Evolutionary conservation across 2,888 invertebrate species (phyloP).

Genomic region (Taphrorychus bicolor): DNA sequence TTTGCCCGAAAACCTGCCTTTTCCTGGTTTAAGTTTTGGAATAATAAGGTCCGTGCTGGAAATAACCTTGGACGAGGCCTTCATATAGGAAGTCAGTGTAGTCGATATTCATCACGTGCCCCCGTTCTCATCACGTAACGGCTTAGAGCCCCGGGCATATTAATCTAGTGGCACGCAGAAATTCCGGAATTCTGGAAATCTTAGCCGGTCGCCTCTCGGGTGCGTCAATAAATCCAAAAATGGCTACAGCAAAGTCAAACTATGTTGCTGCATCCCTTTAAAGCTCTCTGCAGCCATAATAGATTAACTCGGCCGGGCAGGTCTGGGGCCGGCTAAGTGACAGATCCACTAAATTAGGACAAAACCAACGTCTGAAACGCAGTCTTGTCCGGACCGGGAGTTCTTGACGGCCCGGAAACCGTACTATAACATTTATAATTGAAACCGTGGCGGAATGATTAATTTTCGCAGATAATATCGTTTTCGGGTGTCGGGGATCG

Average conservation of each 20-base stretch:
- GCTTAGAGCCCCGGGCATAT: conserved; percentile 48
- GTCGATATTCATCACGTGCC: conserved; percentile 45
- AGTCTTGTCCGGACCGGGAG: conserved; percentile 26
- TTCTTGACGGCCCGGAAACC: conserved; percentile 30
- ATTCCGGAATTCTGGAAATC: background rate
- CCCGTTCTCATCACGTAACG: conserved; percentile 51
- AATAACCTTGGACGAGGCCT: background rate
- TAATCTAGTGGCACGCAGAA: conserved; percentile 47
- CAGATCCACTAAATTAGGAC: conserved; percentile 30
- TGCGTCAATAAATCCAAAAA: background rate
- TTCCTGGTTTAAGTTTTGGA: background rate
- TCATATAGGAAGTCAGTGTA: background rate
- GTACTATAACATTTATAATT: conserved; percentile 35
- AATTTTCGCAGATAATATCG: conserved; percentile 18
- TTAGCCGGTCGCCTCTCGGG: conserved; percentile 23
- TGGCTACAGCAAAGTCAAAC: background rate
- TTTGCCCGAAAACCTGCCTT: too few species aligned
- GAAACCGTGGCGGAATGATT: conserved; percentile 27
- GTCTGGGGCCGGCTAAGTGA: conserved; percentile 9
- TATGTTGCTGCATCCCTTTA: background rate
- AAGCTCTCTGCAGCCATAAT: conserved; percentile 5
- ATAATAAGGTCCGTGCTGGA: background rate
- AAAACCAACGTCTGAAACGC: conserved; percentile 26
- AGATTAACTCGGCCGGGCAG: conserved; percentile 14
- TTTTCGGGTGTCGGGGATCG: conserved; percentile 1